Evolutionary conservation across 2,797 vertebrate genomes (phyloP).

Genomic region (Neosalanx taihuensis): DNA sequence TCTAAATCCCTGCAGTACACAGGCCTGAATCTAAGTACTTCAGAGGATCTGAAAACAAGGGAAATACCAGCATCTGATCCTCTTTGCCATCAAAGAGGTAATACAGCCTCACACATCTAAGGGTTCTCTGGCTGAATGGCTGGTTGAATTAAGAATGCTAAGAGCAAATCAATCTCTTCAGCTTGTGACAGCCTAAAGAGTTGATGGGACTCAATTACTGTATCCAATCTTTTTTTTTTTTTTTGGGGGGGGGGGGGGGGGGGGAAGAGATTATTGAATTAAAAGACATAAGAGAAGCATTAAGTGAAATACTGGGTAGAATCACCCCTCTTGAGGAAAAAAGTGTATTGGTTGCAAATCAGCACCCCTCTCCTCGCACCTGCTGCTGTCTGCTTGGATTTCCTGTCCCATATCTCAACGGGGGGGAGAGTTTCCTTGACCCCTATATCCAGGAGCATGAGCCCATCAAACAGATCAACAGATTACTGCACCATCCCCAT

Average conservation of each 20-base stretch:
- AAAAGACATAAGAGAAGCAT: background rate
- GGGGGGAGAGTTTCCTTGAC: conserved; percentile 24
- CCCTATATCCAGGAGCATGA: conserved; percentile 30
- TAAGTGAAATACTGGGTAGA: background rate
- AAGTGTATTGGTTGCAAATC: background rate
- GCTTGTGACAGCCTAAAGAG: too few species aligned
- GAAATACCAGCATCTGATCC: background rate
- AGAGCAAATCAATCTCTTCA: too few species aligned
- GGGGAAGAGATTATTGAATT: background rate
- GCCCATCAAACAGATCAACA: conserved; percentile 38
- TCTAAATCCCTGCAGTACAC: background rate
- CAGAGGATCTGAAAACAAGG: background rate
- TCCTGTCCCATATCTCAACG: conserved; percentile 27
- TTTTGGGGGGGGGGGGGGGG: too few species aligned
- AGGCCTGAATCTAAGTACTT: background rate
- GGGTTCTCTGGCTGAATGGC: too few species aligned
- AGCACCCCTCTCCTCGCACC: conserved; percentile 8
- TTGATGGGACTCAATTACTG: too few species aligned
- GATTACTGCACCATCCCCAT: conserved; percentile 27
- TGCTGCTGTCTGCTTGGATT: conserved; percentile 20
- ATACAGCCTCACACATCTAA: background rate
- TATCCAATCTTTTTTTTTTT: too few species aligned
- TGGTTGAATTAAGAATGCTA: too few species aligned
- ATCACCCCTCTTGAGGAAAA: background rate
- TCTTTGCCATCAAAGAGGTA: background rate